Conservation (phyloP, 2,888 invertebrate genomes). For the Metallyticus violacea region DNA sequence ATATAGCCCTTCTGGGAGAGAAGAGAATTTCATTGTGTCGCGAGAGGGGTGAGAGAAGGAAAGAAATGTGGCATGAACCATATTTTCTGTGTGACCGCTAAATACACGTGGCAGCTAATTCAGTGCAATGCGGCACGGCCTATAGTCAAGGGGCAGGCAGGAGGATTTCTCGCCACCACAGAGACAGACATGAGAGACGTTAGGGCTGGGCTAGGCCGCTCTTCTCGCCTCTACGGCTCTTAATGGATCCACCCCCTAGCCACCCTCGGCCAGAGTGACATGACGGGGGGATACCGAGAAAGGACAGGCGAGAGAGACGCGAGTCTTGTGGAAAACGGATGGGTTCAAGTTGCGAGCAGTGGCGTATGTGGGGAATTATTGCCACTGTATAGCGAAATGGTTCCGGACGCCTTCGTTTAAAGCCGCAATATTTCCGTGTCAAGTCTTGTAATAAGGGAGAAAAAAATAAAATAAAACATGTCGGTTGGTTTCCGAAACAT, state of each 20-base stretch:
- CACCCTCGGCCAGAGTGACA: neutral
- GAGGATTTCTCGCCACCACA: neutral
- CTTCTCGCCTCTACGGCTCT: neutral
- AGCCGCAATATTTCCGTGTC: neutral
- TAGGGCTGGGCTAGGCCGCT: neutral
- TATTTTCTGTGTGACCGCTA: conserved; percentile 13
- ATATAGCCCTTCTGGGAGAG: neutral
- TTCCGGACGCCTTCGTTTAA: too few species aligned
- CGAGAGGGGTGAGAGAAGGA: neutral
- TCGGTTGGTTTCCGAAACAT: neutral
- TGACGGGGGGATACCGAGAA: neutral
- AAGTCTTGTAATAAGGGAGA: neutral
- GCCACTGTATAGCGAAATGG: too few species aligned
- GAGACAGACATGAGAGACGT: too few species aligned
- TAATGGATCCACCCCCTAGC: neutral
- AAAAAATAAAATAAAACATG: neutral
- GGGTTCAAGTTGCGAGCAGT: neutral
- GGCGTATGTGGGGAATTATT: neutral
- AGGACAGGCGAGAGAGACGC: neutral
- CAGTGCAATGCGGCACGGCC: neutral
- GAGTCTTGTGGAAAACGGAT: neutral
- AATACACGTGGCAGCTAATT: conserved; percentile 23
- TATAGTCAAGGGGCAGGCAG: neutral
- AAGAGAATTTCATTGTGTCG: too few species aligned
- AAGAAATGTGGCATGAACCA: conserved; percentile 13